Evolutionary conservation across 2,113 vertebrate species (phyloP).

Genomic region (Struthio camelus): DNA sequence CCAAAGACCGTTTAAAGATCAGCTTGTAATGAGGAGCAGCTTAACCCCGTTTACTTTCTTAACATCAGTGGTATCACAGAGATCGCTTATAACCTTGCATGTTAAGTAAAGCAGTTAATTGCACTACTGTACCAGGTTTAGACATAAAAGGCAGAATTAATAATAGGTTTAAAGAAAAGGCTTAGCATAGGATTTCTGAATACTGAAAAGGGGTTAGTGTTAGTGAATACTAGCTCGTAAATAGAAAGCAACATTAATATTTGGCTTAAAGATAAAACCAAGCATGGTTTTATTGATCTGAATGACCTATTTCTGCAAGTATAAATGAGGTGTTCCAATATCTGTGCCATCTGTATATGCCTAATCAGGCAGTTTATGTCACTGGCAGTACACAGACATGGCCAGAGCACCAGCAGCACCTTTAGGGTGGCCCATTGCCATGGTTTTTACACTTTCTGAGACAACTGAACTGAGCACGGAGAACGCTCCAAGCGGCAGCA

Average conservation of each 20-base stretch:
- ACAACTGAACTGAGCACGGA: not conserved
- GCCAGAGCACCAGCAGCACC: not conserved
- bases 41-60: slow-evolving; percentile 19
- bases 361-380: not conserved
- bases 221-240: not conserved
- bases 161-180: slow-evolving; percentile 1
- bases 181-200: not conserved
- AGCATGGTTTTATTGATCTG: not conserved
- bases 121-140: not conserved
- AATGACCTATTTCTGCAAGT: not conserved
- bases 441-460: not conserved
- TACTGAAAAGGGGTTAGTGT: not conserved
- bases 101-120: slow-evolving; percentile 51
- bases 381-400: not conserved
- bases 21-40: not conserved
- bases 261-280: slow-evolving; percentile 20
- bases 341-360: not conserved
- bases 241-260: not conserved
- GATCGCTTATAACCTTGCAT: not conserved
- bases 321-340: not conserved
- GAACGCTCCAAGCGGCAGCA: not conserved
- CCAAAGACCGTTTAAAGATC: not conserved
- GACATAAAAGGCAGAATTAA: slow-evolving; percentile 50
- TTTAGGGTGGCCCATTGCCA: not conserved
- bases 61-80: not conserved